A percentile compares a stretch with the other conserved stretches of the same genome.
Evolutionary conservation across 2,113 vertebrate genomes (phyloP).

Genomic region (Baryphthengus martii): DNA sequence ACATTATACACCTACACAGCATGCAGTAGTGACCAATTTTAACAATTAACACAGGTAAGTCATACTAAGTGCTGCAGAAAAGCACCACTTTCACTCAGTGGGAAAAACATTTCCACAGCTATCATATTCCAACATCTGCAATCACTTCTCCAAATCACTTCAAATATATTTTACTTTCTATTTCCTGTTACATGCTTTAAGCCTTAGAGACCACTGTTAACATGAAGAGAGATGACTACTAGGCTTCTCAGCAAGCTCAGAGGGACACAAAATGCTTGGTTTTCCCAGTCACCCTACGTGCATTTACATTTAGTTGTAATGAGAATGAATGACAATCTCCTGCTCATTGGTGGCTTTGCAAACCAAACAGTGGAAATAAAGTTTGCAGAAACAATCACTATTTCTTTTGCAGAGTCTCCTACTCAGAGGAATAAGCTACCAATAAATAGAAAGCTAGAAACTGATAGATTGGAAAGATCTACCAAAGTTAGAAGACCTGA

Average conservation of each 20-base stretch:
- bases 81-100: neutral
- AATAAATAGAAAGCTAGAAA: neutral
- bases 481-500: neutral
- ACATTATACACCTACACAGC: neutral
- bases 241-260: neutral
- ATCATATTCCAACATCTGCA: neutral
- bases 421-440: neutral
- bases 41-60: neutral
- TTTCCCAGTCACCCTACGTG: neutral
- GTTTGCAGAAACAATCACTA: neutral
- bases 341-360: neutral
- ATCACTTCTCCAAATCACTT: neutral
- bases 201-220: neutral
- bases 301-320: neutral
- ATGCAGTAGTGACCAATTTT: neutral
- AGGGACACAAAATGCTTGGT: neutral
- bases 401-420: neutral
- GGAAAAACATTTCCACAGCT: neutral
- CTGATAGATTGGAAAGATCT: neutral
- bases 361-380: neutral
- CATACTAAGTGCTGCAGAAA: neutral
- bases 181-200: neutral
- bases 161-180: neutral
- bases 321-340: neutral
- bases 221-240: neutral